Conservation (phyloP, 2,113 vertebrate species). For the Chionis minor region DNA sequence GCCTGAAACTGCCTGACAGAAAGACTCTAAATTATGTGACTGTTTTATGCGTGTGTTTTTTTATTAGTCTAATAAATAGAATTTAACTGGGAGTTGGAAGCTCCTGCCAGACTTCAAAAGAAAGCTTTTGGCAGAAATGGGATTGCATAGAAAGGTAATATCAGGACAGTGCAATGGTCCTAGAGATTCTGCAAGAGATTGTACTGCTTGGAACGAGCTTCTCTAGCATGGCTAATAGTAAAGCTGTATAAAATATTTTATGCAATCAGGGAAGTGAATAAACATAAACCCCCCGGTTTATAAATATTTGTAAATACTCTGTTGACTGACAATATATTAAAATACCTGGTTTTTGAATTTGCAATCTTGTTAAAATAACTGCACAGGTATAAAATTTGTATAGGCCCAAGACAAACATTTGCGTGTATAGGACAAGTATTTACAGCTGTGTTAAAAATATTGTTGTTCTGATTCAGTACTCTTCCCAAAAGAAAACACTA, state of each 20-base stretch:
- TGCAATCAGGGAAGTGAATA: not conserved
- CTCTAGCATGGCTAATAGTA: not conserved
- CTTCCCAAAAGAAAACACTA: not conserved
- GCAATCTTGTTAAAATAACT: not conserved
- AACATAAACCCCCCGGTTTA: not conserved
- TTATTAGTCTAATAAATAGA: slow-evolving; percentile 68
- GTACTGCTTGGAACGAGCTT: not conserved
- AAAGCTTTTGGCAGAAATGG: slow-evolving; percentile 33
- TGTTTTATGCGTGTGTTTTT: slow-evolving; percentile 58
- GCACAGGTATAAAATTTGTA: not conserved
- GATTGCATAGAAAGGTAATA: slow-evolving; percentile 14
- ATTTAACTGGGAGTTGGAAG: slow-evolving; percentile 56
- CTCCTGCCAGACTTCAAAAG: slow-evolving; percentile 60
- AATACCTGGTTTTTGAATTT: not conserved
- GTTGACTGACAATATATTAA: not conserved
- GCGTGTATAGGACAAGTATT: not conserved
- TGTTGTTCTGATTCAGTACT: not conserved
- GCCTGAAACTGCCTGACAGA: slow-evolving; percentile 40
- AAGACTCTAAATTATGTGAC: slow-evolving; percentile 36
- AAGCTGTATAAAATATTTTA: not conserved
- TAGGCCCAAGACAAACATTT: not conserved
- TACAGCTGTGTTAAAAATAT: not conserved
- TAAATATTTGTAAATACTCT: not conserved
- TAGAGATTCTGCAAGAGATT: not conserved
- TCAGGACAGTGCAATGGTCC: slow-evolving; percentile 10